These are phyloP conservation scores for Pachyuromys duprasi DNA, from an alignment of 2,797 vertebrate genomes.

Conservation along the genomic window DNA sequence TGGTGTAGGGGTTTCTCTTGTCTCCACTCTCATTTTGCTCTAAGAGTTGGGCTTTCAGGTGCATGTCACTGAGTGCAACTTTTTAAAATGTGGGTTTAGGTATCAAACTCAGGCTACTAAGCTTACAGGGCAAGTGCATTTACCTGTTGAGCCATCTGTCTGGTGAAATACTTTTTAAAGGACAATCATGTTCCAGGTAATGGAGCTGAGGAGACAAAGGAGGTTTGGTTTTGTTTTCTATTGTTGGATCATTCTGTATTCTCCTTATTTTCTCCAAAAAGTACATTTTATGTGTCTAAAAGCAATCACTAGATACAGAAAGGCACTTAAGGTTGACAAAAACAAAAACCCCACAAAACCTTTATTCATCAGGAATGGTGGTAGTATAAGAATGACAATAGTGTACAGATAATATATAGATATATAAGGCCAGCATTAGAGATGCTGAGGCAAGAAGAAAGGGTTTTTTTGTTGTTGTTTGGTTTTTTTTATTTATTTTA, in stretches of 20 bases:
- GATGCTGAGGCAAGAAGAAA: background rate
- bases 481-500: too few relatives aligned
- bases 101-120: background rate
- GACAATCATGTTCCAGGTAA: constrained; percentile 3
- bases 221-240: background rate
- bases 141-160: background rate
- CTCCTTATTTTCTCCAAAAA: constrained; percentile 28
- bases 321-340: constrained; percentile 15
- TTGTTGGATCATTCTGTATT: constrained; percentile 43
- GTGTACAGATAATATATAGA: too few relatives aligned
- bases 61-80: background rate
- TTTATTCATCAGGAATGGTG: background rate
- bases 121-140: background rate
- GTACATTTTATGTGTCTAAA: constrained; percentile 21
- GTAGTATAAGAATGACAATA: too few relatives aligned
- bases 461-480: background rate
- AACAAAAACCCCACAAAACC: constrained; percentile 29
- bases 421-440: background rate
- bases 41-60: background rate
- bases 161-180: background rate
- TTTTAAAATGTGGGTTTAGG: background rate
- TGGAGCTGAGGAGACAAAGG: background rate
- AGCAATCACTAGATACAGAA: constrained; percentile 37
- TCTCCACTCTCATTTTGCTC: background rate
- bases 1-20: background rate